These are phyloP conservation scores for Ifrita kowaldi DNA, from an alignment of 2,113 vertebrate species.

Conservation along the genomic window DNA sequence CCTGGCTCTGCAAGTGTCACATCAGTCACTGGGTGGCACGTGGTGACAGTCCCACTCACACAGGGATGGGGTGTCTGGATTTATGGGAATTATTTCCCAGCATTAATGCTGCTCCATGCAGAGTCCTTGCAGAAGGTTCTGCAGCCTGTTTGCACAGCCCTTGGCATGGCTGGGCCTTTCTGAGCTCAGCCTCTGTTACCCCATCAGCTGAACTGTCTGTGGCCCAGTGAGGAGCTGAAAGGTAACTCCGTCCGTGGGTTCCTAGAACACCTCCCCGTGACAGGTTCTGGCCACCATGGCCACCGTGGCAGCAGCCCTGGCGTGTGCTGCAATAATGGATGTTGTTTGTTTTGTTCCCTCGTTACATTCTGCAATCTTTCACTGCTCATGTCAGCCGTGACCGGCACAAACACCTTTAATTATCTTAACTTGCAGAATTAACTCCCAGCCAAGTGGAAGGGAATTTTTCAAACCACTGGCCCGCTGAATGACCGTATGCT, in stretches of 20 bases:
- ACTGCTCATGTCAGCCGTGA: not conserved
- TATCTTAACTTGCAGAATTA: not conserved
- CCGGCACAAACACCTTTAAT: not conserved
- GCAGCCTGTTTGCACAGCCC: not conserved
- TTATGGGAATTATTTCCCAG: not conserved
- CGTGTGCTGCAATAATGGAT: not conserved
- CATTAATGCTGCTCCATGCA: not conserved
- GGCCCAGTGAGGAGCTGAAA: not conserved
- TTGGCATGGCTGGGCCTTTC: not conserved
- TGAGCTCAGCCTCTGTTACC: not conserved
- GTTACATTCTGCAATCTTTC: not conserved
- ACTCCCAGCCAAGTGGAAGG: not conserved
- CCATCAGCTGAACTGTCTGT: not conserved
- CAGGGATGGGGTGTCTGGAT: accelerated
- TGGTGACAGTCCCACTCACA: accelerated
- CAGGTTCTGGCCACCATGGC: not conserved
- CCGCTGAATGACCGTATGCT: not conserved
- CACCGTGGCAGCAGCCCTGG: not conserved
- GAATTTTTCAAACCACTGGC: not conserved
- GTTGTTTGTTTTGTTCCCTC: not conserved
- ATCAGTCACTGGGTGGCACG: accelerated
- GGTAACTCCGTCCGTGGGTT: not conserved
- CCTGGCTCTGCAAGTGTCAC: not conserved
- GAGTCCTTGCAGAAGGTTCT: not conserved
- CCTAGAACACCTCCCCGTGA: not conserved